Evolutionary conservation across 1,140 invertebrate species (phyloP), one percentile per base, ranked within the genome.

Genomic region (Pemphigus obesinymphae): DNA sequence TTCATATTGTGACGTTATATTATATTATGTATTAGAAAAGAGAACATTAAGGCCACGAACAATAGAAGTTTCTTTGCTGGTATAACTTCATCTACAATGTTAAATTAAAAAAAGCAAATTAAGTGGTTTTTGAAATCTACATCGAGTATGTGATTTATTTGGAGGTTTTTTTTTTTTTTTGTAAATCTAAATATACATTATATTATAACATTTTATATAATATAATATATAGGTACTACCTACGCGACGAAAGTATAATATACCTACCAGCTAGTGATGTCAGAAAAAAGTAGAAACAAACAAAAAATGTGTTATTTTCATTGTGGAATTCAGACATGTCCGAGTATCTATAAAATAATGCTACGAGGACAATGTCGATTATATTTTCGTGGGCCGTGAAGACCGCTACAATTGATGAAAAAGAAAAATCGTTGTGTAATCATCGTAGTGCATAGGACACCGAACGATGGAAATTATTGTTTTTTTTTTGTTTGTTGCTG

Each of bases 371-470:
- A 80, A 63, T 63, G 76, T 80, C 76, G 55, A 80, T 61, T 80
- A 80, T 61, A 63, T 43, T 61, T 45, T 45, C 53, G 76, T 45
- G 53, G 34, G 76, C 53, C 37, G 76, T 80, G 34, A 78, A 58
- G 50, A 58, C 50, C 20, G 34, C 75, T 78, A 63, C 37, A 45
- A 80, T 61, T 45, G 53, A 80, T 17, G 15, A 43, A 61, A 80
- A 80, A 20, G 61, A 80, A 61, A 80, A 63, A 63, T 80, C 55
- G 55, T 78, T 61, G 53, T 78, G 53, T 61, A 78, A 78, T 58
- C 53, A 55, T 45, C 23, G 23, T 17, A 70, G 40, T 45, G 37
- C 37, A 29, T 70, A 10, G 23, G 66, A 43, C 11, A 37, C 63
- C 26, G 50, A 17, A n/a, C 23, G 45, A 31, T 73, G 73, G 31